Evolutionary conservation across 2,797 vertebrate species (phyloP), one percentile per base, ranked within the genome.

Genomic region (Epinephelus awoara): DNA sequence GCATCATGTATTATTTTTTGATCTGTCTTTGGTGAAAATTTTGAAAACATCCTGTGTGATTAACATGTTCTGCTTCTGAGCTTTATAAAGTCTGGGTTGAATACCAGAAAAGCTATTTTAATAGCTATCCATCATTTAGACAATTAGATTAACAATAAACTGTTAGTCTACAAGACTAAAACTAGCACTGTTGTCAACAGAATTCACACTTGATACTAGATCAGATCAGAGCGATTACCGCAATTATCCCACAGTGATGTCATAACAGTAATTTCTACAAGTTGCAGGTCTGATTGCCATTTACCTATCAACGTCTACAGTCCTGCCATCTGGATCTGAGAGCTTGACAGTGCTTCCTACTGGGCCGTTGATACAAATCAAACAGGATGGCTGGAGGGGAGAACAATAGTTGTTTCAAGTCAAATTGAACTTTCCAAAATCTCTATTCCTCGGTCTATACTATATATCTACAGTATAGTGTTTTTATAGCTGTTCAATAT

Each of bases 361-460:
- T 17, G 92, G 87, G 8, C 94, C 94, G 2, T 94, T 95, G 61
- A 95, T 81, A 55, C 90, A 87, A 79, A 95, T 81, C 77, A 94
- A 81, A 89, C 94, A 95, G 21, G 88, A 86, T 2, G 93, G 89
- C 95, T 95, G 86, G 4, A 82, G 23, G 82, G 21, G 8, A 85
- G n/a, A 77, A 77, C 3, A 49, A 3, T 17, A 5, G 65, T 5
- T n/a, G 23, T 27, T 42, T 0, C 27, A 61, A 38, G 23, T 67
- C 1, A 69, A n/a, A 8, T 10, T 44, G 19, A 63, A 23, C 8
- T 50, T 1, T 47, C 2, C n/a, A 8, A 44, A 74, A 18, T 29
- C n/a, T 55, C 2, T 19, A 23, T 21, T 59, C 2, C 13, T 29
- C 10, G 8, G 5, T 7, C 58, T 21, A 34, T 2, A 34, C 6